phyloP scores from a whole-genome alignment of 2,888 invertebrate species.

The Eupithecia insigniata region DNA sequence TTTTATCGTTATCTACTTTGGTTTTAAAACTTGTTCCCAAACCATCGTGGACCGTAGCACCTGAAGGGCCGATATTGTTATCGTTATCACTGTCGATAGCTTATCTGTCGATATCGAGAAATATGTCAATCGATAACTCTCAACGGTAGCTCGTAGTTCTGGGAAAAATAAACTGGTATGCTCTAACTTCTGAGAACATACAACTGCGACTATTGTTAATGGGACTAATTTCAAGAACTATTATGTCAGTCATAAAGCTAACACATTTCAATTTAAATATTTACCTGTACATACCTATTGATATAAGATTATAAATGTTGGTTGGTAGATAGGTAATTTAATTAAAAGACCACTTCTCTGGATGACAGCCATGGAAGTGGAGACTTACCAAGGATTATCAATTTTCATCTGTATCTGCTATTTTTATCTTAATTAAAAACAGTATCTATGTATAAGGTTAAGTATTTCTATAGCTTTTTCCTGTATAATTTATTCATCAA shows the following conservation, averaged over 20 bases:
- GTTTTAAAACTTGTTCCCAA: neutral
- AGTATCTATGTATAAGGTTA: neutral
- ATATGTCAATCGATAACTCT: slow-evolving; percentile 39
- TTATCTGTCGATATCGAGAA: slow-evolving; percentile 39
- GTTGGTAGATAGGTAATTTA: too few relatives aligned
- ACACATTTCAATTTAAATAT: slow-evolving; percentile 5
- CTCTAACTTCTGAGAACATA: slow-evolving; percentile 1
- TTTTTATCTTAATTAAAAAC: neutral
- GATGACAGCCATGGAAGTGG: too few relatives aligned
- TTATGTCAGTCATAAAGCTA: neutral
- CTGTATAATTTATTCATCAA: neutral
- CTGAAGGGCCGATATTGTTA: slow-evolving; percentile 35
- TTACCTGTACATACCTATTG: neutral
- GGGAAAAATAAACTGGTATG: slow-evolving; percentile 10
- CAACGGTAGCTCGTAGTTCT: slow-evolving; percentile 30
- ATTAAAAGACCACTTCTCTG: neutral
- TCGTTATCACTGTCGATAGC: slow-evolving; percentile 34
- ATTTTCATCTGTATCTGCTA: neutral
- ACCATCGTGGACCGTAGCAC: slow-evolving; percentile 16
- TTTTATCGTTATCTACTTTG: neutral
- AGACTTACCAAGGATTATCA: neutral
- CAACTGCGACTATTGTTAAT: slow-evolving; percentile 1
- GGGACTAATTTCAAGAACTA: neutral
- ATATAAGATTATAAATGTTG: neutral
- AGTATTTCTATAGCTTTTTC: neutral